A percentile compares a stretch with the other conserved stretches of the same genome.
These are phyloP conservation scores for Sciurus niger DNA, from an alignment of 2,113 vertebrate genomes.

Conservation along the genomic window DNA sequence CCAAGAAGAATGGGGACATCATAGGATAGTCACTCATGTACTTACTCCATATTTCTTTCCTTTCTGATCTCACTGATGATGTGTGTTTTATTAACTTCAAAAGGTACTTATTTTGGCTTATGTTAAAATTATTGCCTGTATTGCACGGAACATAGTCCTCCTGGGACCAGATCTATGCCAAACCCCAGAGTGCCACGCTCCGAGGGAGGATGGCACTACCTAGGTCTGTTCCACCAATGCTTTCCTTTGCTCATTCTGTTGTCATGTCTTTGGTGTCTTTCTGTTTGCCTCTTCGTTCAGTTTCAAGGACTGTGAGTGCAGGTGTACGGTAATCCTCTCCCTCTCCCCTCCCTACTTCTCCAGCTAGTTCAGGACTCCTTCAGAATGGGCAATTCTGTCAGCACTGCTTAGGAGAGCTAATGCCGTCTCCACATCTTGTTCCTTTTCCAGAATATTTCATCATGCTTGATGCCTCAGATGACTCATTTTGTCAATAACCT, in stretches of 20 bases:
- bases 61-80: not conserved
- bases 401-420: not conserved
- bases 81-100: not conserved
- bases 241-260: not conserved
- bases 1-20: not conserved
- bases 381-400: not conserved
- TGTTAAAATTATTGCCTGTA: not conserved
- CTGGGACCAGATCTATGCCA: not conserved
- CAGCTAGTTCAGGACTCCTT: not conserved
- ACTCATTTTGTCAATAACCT: not conserved
- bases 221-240: rapidly evolving
- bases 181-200: rapidly evolving
- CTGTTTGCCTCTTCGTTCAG: not conserved
- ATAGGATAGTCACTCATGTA: not conserved
- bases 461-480: not conserved
- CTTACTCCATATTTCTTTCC: not conserved
- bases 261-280: not conserved
- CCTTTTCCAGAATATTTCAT: not conserved
- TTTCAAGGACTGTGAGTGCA: not conserved
- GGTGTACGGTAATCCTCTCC: not conserved
- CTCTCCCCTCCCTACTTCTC: not conserved
- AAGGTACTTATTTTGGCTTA: not conserved
- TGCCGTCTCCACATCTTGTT: not conserved
- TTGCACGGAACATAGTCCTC: not conserved
- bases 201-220: not conserved